phyloP scores from a whole-genome alignment of 2,888 invertebrate genomes.

The Drosophila conformis region DNA sequence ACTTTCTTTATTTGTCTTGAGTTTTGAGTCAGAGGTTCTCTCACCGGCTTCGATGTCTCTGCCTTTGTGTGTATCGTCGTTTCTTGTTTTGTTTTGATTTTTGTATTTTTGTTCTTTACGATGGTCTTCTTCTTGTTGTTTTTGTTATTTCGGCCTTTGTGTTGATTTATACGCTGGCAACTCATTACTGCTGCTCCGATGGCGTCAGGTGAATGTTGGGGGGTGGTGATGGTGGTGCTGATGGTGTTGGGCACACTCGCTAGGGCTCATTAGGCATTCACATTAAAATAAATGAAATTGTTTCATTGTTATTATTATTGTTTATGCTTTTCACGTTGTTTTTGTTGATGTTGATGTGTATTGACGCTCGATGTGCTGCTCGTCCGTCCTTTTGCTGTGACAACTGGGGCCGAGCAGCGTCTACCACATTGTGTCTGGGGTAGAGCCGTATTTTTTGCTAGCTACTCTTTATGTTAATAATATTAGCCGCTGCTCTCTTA shows the following conservation, averaged over 20 bases:
- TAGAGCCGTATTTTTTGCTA: constrained; percentile 21
- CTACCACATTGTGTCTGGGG: constrained; percentile 36
- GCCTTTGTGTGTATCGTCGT: constrained; percentile 4
- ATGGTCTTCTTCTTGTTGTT: constrained; percentile 16
- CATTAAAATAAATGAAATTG: constrained; percentile 33
- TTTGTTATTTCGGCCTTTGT: constrained; percentile 16
- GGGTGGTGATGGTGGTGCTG: background rate
- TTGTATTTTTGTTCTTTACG: constrained; percentile 23
- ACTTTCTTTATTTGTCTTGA: constrained; percentile 59
- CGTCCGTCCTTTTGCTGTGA: constrained; percentile 38
- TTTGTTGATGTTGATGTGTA: constrained; percentile 6
- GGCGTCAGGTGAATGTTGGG: background rate
- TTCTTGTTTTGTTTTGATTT: constrained; percentile 35
- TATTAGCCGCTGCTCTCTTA: constrained; percentile 29
- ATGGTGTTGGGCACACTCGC: constrained; percentile 5
- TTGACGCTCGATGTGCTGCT: constrained; percentile 35
- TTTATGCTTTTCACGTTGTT: constrained; percentile 20
- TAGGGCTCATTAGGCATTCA: constrained; percentile 32
- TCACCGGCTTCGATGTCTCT: constrained; percentile 33
- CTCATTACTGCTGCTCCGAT: constrained; percentile 37
- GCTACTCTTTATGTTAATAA: constrained; percentile 43
- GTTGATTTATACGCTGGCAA: constrained; percentile 31
- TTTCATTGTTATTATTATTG: constrained; percentile 48
- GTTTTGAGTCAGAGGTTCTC: constrained; percentile 36
- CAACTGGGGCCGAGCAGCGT: constrained; percentile 41